Conservation (phyloP, 2,113 vertebrate genomes). For the Centropristis striata region DNA sequence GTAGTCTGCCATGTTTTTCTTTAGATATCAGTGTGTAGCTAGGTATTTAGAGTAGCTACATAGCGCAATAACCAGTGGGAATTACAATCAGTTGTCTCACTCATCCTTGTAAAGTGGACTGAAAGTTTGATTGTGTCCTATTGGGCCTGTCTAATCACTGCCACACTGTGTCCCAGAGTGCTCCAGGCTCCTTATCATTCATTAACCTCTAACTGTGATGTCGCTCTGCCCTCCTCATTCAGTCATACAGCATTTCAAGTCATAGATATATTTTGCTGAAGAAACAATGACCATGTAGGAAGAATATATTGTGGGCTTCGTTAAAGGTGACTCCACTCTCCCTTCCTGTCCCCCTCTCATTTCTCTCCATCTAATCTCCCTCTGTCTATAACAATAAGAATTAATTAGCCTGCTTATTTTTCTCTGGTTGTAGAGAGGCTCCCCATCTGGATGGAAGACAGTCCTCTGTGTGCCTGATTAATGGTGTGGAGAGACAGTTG, state of each 20-base stretch:
- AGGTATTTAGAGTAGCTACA: conserved; percentile 20
- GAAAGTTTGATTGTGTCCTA: conserved; percentile 69
- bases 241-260: conserved; percentile 70
- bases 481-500: conserved; percentile 93
- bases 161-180: conserved; percentile 75
- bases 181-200: conserved; percentile 87
- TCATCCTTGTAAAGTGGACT: conserved; percentile 63
- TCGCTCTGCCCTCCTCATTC: conserved; percentile 71
- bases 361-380: conserved; percentile 94
- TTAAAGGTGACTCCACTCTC: conserved; percentile 91
- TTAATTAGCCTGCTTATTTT: conserved; percentile 99
- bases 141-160: conserved; percentile 72
- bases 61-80: conserved; percentile 46
- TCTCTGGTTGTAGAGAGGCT: conserved; percentile 93
- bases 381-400: conserved; percentile 99
- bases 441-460: conserved; percentile 97
- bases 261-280: conserved; percentile 80
- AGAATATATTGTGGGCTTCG: conserved; percentile 90
- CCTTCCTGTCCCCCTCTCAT: conserved; percentile 69
- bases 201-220: conserved; percentile 89
- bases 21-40: conserved; percentile 4
- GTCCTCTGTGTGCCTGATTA: conserved; percentile 97
- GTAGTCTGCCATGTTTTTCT: conserved; percentile 21
- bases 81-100: conserved; percentile 65
- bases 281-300: conserved; percentile 85